Base-by-base conservation (phyloP, 1,140 invertebrate genomes). In the Apocrypta bakeri region DNA sequence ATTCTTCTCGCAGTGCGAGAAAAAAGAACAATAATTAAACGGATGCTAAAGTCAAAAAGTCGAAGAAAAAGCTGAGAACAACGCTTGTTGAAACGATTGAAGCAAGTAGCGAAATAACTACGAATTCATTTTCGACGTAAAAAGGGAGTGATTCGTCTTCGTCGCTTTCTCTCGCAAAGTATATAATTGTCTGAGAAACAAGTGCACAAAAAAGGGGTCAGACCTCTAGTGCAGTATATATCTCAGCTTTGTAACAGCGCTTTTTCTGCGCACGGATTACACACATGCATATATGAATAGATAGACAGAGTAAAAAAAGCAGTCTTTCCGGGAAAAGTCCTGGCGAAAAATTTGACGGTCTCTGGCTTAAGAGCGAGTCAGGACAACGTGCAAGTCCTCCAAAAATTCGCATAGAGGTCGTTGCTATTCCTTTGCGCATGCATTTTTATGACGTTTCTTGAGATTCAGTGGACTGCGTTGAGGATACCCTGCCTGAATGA, bases 131-230 rank as follows among this genome's bases (percentile, higher is more conserved):
- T 7, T 24, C 17, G 33, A 25, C 4, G 40, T 27, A 24, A 42
- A 77, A 66, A 77, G 25, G 21, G 61, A 77, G n/a, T 42, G n/a
- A 42, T 7, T 42, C 25, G 48, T 48, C 21, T 56, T 56, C 21
- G 3, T 48, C 42, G 14, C 40, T 17, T 17, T 48, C 42, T 48
- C 21, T 11, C 11, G 4, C 21, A 42, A 31, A 27, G 21, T 37
- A 37, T 42, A 69, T 27, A 37, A 21, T 31, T 12, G n/a, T 29
- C 14, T 4, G 21, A 80, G 24, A 73, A 80, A 80, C 24, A 64
- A 80, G 31, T 63, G 78, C 21, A 42, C 42, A 73, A 80, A 73
- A 80, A 80, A 64, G 42, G 73, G 73, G 73, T 76, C 73, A 76
- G 48, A 61, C 48, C 29, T 29, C 27, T 9, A 24, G 29, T 37